phyloP scores from a whole-genome alignment of 2,888 invertebrate genomes.

The Nymphalis urticae region DNA sequence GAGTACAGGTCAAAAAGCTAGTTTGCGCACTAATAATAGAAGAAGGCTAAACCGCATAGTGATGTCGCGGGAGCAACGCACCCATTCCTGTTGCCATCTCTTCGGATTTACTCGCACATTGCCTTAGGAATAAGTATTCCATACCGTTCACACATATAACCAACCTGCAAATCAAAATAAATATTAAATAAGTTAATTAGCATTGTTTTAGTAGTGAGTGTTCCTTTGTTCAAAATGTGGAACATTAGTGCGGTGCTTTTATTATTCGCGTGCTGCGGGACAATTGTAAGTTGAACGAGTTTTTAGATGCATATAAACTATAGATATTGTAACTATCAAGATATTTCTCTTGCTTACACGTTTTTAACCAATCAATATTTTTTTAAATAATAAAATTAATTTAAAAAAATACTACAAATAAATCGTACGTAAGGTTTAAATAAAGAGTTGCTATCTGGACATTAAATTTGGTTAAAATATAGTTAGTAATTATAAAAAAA shows the following conservation, averaged over 20 bases:
- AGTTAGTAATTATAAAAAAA: too few species aligned
- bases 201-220: neutral
- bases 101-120: conserved; percentile 42
- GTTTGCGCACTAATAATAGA: conserved; percentile 44
- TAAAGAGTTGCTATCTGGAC: too few species aligned
- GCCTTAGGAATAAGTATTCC: conserved; percentile 17
- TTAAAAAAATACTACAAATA: too few species aligned
- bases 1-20: conserved; percentile 24
- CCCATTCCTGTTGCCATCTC: conserved; percentile 59
- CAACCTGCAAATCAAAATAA: neutral
- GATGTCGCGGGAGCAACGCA: conserved; percentile 59
- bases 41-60: conserved; percentile 45
- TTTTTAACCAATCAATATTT: too few species aligned
- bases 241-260: conserved; percentile 16
- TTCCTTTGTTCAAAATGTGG: conserved; percentile 25
- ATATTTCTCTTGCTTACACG: too few species aligned
- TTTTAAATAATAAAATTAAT: too few species aligned
- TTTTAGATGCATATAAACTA: neutral
- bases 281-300: conserved; percentile 10
- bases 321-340: too few species aligned
- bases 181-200: neutral
- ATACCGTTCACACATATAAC: neutral
- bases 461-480: too few species aligned
- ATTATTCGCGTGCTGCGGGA: conserved; percentile 1
- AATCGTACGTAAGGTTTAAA: too few species aligned